Base-by-base conservation (phyloP, 2,797 vertebrate genomes). In the Galaxias olidus region DNA sequence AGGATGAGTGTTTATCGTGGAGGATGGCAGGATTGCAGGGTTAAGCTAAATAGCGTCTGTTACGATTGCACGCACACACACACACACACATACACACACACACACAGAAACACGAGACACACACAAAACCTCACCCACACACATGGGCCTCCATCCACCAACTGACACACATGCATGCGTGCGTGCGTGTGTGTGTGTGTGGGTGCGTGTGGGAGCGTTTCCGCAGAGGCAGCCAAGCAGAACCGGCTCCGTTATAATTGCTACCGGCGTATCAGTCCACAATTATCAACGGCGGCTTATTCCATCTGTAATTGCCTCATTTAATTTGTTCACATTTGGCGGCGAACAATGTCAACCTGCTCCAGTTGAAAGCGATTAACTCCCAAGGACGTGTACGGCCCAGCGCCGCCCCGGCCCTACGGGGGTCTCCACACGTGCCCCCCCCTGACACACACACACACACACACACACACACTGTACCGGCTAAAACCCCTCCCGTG, bases 271-370 rank as follows among this genome's bases (percentile, higher is more conserved):
- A 91, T 90, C 88, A 76, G 88, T 88, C 86, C 70, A 73, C 80
- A 90, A 90, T 92, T 91, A 92, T 91, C 87, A 88, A 88, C 82
- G 79, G 83, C 64, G 84, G 85, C 87, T 90, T 90, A 91, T 91
- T 91, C 88, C 85, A 84, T 89, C 86, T 91, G 90, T 93, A 91
- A 93, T 93, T 91, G 87, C 90, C 86, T 93, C 88, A 90, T 92
- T 92, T 92, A 92, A 92, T 93, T 90, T 91, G 91, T 90, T 91
- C 90, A 87, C 89, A 91, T 92, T 91, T 91, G 84, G 86, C 83
- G 75, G 65, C 30, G 86, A 90, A 90, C 86, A 90, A 87, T 88
- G 89, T 90, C 86, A 91, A 89, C 89, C 87, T 89, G 84, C 85
- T 86, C 84, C 80, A 83, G 85, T 87, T 87, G 85, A 89, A 89